phyloP scores from a whole-genome alignment of 2,888 invertebrate species.

The Acronicta leporina region DNA sequence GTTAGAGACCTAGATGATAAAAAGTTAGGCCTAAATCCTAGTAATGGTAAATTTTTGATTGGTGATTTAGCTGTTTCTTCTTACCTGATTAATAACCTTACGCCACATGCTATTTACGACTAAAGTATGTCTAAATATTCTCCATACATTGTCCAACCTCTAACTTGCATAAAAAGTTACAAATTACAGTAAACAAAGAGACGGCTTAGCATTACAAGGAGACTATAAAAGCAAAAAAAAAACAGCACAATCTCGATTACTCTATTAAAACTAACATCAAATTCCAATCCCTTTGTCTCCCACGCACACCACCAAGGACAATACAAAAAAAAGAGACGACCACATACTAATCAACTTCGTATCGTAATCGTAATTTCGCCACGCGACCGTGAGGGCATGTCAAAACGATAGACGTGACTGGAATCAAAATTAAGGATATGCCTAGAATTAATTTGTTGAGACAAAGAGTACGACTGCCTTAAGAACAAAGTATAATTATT shows the following conservation, averaged over 20 bases:
- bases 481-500: conserved; percentile 33
- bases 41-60: no score
- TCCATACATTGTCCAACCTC: not conserved
- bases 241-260: conserved; percentile 35
- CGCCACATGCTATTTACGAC: no score
- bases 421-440: conserved; percentile 50
- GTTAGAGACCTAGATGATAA: no score
- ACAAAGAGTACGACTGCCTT: conserved; percentile 39
- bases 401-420: conserved; percentile 46
- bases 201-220: conserved; percentile 32
- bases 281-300: conserved; percentile 36
- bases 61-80: no score
- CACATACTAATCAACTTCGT: conserved; percentile 39
- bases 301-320: conserved; percentile 42
- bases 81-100: no score
- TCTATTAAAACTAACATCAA: conserved; percentile 29
- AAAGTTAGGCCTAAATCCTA: no score
- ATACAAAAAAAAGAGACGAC: conserved; percentile 45
- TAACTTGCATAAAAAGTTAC: conserved; percentile 7
- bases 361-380: conserved; percentile 57
- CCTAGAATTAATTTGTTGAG: conserved; percentile 49
- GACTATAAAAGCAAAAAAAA: conserved; percentile 35
- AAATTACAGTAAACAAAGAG: conserved; percentile 26
- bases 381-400: conserved; percentile 55
- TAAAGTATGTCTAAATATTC: no score